Conservation (phyloP, 92 coral and sea anemone genomes). For the Parazoanthus darwini region DNA sequence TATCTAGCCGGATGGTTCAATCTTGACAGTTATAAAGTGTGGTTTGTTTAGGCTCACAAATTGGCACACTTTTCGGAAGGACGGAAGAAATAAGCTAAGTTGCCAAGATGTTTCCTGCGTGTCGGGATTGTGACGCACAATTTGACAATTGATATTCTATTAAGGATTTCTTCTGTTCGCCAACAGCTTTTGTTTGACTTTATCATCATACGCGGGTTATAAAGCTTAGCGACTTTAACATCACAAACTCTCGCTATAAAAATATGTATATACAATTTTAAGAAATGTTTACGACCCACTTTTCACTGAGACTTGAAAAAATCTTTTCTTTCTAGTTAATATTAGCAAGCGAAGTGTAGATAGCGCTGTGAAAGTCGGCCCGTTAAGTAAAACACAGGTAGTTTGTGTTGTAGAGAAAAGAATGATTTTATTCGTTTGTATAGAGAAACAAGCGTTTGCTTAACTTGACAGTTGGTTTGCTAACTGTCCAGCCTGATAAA, state of each 20-base stretch:
- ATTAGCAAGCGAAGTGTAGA: neutral
- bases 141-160: conserved; percentile 29
- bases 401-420: neutral
- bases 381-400: conserved; percentile 4
- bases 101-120: conserved; percentile 17
- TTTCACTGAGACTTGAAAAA: neutral
- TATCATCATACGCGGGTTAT: neutral
- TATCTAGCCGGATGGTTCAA: neutral
- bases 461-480: conserved; percentile 40
- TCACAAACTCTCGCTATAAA: neutral
- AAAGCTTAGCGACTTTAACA: neutral
- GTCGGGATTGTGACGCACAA: conserved; percentile 18
- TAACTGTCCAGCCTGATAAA: conserved; percentile 33
- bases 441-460: conserved; percentile 32
- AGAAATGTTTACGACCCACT: neutral
- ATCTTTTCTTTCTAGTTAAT: neutral
- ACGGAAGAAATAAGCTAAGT: conserved; percentile 24
- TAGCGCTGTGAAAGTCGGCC: neutral
- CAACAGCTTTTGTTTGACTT: neutral
- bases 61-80: conserved; percentile 25
- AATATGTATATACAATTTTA: neutral
- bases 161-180: conserved; percentile 14
- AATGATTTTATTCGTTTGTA: conserved; percentile 9
- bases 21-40: neutral
- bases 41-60: conserved; percentile 11